Base-by-base conservation (phyloP, 2,888 invertebrate genomes). In the Strigamia transsilvanica region DNA sequence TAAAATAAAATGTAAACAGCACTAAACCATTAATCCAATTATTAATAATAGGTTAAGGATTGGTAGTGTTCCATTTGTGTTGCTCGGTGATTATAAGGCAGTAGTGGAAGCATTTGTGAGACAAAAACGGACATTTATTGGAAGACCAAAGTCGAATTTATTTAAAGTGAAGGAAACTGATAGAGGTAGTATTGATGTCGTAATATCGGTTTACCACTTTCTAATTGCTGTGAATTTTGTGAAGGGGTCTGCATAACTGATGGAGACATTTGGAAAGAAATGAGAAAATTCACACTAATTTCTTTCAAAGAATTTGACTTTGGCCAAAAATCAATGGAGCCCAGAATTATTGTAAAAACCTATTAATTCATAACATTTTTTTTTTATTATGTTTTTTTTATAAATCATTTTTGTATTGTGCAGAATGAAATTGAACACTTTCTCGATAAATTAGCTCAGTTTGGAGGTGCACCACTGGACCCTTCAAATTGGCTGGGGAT, bases 231-330 rank as follows among this genome's bases (percentile, higher is more conserved):
- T 18, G 18, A 10, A 51, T 15, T 51, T 51, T 51, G 3, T 12
- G 10, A 12, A 66, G 61, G 61, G 18, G 61, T 66, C 5, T 66
- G 61, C 61, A 66, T 66, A 12, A 66, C 61, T 66, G 61, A 66
- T 66, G 61, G 61, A 2, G 61, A 66, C 1, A 21, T 18, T 0
- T 66, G 61, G 61, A 66, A 21, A 21, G 23, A 66, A 9, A n/a
- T 66, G 21, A 15, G 61, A 66, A 66, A 66, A 66, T 66, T 66
- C 61, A 66, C 61, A n/a, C 61, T 66, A 18, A 9, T 21, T n/a
- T 21, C 21, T 21, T 66, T 66, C 61, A 15, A 18, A 18, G 61
- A 66, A 66, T 66, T 66, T 66, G 61, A 23, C 12, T 4, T 66
- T 66, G 61, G 61, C 0, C 6, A 66, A 10, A 66, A 0, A 21